Evolutionary conservation across 2,113 vertebrate species (phyloP), one percentile per base, ranked within the genome.

Genomic region (Phalacrocorax pelagicus): DNA sequence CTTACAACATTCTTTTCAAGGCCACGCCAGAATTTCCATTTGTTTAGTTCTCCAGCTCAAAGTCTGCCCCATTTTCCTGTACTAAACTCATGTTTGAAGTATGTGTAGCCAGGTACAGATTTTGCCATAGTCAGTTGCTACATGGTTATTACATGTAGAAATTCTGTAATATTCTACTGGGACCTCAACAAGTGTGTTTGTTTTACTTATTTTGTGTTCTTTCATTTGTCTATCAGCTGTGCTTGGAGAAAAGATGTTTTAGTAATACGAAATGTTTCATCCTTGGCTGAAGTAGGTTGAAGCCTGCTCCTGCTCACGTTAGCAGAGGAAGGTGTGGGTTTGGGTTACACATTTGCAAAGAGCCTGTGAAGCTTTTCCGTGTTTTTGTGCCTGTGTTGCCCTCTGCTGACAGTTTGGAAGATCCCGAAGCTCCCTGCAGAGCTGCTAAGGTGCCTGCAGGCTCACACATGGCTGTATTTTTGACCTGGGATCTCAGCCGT

Each of bases 341-440:
- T 63, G 66, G 6, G 5, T 40, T 52, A 19, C 49, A 0, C 9
- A 0, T 15, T 61, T 40, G 30, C 6, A 2, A 51, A 34, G 27
- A 65, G 65, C 34, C 26, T 27, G 69, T 1, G 66, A 42, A 87
- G n/a, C 62, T 89, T 49, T 46, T 19, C 16, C 3, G 7, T 40
- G 62, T 81, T 95, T 94, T 55, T 94, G 81, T 65, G 96, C 27
- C 58, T 95, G 14, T 82, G 87, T 95, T 96, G 97, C 97, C 96
- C 97, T 92, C 97, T 97, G 84, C 94, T 77, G 96, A 58, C 2
- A 10, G 54, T 49, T 88, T 62, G 40, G 63, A 54, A 83, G 55
- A 44, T n/a, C 21, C 23, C 4, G 8, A n/a, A 81, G 55, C 26
- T 59, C 38, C 59, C 44, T 8, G 9, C 63, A 46, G 42, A 66